Evolutionary conservation across 2,888 invertebrate genomes (phyloP).

Genomic region (Drosophila paramelanica): DNA sequence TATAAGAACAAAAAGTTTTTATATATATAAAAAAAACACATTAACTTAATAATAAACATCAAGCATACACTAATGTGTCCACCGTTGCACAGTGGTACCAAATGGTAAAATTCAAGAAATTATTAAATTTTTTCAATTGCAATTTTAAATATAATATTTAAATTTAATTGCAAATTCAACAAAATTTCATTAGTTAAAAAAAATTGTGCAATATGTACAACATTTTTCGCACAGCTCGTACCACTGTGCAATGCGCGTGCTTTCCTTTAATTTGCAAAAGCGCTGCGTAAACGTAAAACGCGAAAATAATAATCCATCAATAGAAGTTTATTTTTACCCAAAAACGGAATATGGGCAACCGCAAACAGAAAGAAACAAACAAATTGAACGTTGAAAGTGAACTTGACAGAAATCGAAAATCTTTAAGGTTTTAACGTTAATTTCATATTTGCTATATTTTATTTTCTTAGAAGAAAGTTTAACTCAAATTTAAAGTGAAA

Average conservation of each 20-base stretch:
- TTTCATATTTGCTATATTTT: slow-evolving; percentile 40
- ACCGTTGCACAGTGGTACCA: slow-evolving; percentile 24
- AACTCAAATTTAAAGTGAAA: slow-evolving; percentile 33
- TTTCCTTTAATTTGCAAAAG: slow-evolving; percentile 27
- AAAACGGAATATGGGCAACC: slow-evolving; percentile 5
- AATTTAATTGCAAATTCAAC: no score
- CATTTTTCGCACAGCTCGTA: neutral
- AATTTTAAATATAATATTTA: no score
- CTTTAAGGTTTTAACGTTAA: slow-evolving; percentile 22
- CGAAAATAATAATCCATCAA: neutral
- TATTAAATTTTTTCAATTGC: neutral
- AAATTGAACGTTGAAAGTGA: slow-evolving; percentile 28
- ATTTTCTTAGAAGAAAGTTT: slow-evolving; percentile 63
- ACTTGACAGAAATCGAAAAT: slow-evolving; percentile 27
- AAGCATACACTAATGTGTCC: slow-evolving; percentile 18
- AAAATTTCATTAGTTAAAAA: neutral
- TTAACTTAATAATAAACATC: slow-evolving; percentile 43
- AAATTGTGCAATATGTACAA: no score
- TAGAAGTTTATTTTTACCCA: slow-evolving; percentile 21
- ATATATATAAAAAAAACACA: slow-evolving; percentile 18
- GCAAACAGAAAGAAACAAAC: slow-evolving; percentile 2
- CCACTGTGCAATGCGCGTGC: slow-evolving; percentile 54
- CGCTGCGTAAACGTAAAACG: slow-evolving; percentile 4
- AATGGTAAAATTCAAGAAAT: neutral
- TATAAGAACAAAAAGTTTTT: slow-evolving; percentile 11